phyloP scores from a whole-genome alignment of 2,113 vertebrate genomes.

The Barbus barbus region DNA sequence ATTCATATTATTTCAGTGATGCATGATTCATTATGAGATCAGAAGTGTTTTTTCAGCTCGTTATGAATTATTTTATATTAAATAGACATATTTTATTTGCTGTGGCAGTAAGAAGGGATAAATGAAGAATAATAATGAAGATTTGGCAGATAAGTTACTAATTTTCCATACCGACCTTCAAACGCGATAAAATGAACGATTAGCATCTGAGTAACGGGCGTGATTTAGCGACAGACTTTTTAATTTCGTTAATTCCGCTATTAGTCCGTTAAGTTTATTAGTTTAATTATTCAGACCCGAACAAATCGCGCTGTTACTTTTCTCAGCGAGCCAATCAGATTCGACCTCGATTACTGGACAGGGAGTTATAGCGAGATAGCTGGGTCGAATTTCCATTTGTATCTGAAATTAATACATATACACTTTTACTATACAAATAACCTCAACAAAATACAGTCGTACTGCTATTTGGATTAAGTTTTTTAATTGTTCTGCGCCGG shows the following conservation, averaged over 20 bases:
- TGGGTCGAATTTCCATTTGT: too few species aligned
- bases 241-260: too few species aligned
- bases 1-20: too few species aligned
- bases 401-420: background rate
- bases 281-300: too few species aligned
- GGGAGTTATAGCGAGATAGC: too few species aligned
- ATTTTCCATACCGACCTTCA: too few species aligned
- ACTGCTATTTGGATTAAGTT: background rate
- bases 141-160: too few species aligned
- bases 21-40: background rate
- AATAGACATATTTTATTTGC: background rate
- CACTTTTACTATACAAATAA: background rate
- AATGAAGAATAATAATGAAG: background rate
- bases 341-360: background rate
- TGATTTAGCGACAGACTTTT: too few species aligned
- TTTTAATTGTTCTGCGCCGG: background rate
- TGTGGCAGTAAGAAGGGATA: background rate
- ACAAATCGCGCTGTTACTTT: background rate
- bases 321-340: background rate
- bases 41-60: background rate
- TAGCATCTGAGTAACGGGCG: too few species aligned
- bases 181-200: too few species aligned
- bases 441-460: background rate
- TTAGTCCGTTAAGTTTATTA: too few species aligned
- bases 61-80: background rate